Evolutionary conservation across 2,113 vertebrate species (phyloP), one percentile per base, ranked within the genome.

Genomic region (Hemicordylus capensis): DNA sequence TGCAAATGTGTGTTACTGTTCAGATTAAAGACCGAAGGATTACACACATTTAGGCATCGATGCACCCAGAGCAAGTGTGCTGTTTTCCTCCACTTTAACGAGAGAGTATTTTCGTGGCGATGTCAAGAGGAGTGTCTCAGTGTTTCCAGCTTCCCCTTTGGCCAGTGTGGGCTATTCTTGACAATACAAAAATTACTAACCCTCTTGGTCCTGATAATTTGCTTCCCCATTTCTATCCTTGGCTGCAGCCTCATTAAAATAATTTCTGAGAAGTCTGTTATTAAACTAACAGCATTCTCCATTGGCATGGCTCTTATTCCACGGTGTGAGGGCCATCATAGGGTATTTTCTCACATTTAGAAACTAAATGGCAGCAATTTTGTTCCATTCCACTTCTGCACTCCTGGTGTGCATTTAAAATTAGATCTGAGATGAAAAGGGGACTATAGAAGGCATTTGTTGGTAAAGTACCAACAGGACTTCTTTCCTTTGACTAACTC

Each of bases 211-310:
- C 54, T 77, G 44, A 61, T 78, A 63, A 75, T 93, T 64, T 75
- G 8, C 4, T 86, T 90, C 8, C 15, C 66, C 2, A 54, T 6
- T 64, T 89, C 28, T 8, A 1, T 84, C 51, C 85, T 46, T 17
- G 0, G 34, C 34, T 91, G 12, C 84, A 81, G 75, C 44, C 17
- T 70, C 91, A 63, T 54, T 79, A 91, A 85, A 91, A 89, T 83
- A 8, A 86, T 87, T 76, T 78, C 58, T 79, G 67, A 91, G 74
- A 4, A 64, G 17, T 91, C 91, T n/a, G 79, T 93, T 90, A 90
- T 4, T 31, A 61, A 86, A 14, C 42, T 88, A 87, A 92, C 86
- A 85, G 48, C 81, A 39, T 88, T 91, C 2, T 61, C 0, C 76
- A 15, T 67, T 80, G 0, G 4, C 4, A 72, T 88, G 20, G 81